Conservation (phyloP, 2,113 vertebrate species). For the Myocastor coypus region DNA sequence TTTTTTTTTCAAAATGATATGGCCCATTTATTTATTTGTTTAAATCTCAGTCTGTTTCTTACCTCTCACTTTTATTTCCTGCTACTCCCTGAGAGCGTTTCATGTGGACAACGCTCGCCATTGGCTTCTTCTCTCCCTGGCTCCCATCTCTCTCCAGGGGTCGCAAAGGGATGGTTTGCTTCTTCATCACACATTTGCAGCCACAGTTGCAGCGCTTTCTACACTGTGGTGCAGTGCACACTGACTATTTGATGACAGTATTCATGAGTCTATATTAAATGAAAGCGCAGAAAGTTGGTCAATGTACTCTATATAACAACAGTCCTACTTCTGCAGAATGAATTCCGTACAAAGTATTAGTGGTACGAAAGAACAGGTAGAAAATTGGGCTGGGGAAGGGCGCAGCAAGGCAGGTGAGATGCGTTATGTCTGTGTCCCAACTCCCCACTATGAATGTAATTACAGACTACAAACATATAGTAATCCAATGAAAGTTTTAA, state of each 20-base stretch:
- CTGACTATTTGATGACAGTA: conserved; percentile 17
- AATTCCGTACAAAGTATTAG: neutral
- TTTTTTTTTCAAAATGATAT: neutral
- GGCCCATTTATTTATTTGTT: neutral
- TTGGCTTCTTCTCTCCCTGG: neutral
- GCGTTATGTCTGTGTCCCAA: neutral
- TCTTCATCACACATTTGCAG: neutral
- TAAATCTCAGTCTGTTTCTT: neutral
- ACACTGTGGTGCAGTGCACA: neutral
- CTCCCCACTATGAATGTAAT: neutral
- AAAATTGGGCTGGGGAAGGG: neutral
- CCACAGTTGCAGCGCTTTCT: neutral
- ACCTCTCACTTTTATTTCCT: neutral
- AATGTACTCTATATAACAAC: neutral
- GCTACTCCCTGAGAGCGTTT: neutral
- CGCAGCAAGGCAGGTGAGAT: neutral
- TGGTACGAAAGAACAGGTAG: neutral
- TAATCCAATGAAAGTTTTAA: neutral
- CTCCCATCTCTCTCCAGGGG: neutral
- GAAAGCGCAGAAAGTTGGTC: neutral
- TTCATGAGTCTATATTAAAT: neutral
- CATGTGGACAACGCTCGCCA: neutral
- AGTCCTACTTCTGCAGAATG: neutral
- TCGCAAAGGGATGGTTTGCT: neutral
- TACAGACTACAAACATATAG: neutral